A percentile compares a stretch with the other conserved stretches of the same genome.
Conservation (phyloP, 1,140 invertebrate species). For the Temnothorax longispinosus region DNA sequence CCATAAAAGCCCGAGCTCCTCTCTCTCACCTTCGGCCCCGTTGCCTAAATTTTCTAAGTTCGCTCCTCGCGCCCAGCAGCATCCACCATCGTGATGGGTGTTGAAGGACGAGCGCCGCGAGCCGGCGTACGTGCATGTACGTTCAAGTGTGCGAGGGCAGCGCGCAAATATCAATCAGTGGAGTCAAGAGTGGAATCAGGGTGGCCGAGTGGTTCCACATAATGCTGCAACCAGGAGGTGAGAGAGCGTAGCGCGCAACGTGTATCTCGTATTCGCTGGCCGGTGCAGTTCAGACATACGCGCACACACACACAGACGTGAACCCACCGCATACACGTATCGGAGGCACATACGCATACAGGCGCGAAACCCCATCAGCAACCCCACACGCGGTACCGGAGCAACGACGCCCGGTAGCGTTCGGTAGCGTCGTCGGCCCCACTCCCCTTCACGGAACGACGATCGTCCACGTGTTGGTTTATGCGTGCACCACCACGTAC, state of each 20-base stretch:
- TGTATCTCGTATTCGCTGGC: conserved; percentile 65
- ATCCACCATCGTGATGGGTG: conserved; percentile 2
- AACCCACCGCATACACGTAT: neutral
- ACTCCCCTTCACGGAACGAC: conserved; percentile 19
- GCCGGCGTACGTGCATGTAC: conserved; percentile 62
- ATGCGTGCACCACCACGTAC: conserved; percentile 21
- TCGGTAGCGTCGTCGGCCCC: conserved; percentile 30
- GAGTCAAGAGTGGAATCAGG: conserved; percentile 79
- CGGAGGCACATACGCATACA: conserved; percentile 33
- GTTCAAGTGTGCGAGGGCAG: conserved; percentile 43
- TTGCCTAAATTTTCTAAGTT: conserved; percentile 56
- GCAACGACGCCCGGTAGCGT: conserved; percentile 53
- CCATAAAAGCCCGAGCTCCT: conserved; percentile 13
- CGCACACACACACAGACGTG: neutral
- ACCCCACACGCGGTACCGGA: conserved; percentile 31
- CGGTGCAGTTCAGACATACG: conserved; percentile 34
- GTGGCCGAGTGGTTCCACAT: conserved; percentile 79
- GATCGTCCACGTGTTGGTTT: conserved; percentile 51
- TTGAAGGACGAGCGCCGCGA: conserved; percentile 34
- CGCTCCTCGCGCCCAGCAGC: neutral
- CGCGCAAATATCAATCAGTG: conserved; percentile 80
- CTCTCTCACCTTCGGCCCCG: neutral
- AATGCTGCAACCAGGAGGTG: conserved; percentile 73
- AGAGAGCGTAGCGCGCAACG: conserved; percentile 62
- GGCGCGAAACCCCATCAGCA: conserved; percentile 59